These are phyloP conservation scores for Sebastes wilsoni DNA, from an alignment of 2,797 vertebrate species.

Conservation along the genomic window DNA sequence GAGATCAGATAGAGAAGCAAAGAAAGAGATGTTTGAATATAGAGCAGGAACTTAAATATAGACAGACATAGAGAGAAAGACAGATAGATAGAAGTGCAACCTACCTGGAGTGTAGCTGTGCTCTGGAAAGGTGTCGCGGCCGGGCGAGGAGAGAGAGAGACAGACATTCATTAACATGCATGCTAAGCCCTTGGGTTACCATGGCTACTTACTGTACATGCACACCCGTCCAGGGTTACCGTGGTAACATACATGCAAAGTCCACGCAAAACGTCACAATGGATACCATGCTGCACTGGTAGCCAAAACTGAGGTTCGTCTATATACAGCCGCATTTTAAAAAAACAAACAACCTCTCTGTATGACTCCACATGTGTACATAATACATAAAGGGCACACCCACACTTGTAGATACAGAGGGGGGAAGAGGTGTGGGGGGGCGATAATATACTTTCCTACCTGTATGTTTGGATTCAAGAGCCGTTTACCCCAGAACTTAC, in stretches of 20 bases:
- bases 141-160: slow-evolving; percentile 97
- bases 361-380: slow-evolving; percentile 33
- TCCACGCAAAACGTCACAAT: slow-evolving; percentile 69
- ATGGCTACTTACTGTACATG: slow-evolving; percentile 95
- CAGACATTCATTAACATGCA: slow-evolving; percentile 99
- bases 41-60: slow-evolving; percentile 21
- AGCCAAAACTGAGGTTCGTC: slow-evolving; percentile 60
- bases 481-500: slow-evolving; percentile 84
- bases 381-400: slow-evolving; percentile 24
- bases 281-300: slow-evolving; percentile 74
- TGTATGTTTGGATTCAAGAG: slow-evolving; percentile 79
- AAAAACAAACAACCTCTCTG: slow-evolving; percentile 22
- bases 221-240: slow-evolving; percentile 76
- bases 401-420: slow-evolving; percentile 45
- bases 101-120: slow-evolving; percentile 99
- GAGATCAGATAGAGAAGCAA: slow-evolving; percentile 1
- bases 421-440: slow-evolving; percentile 25
- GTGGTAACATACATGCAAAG: slow-evolving; percentile 75
- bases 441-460: slow-evolving; percentile 79
- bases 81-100: slow-evolving; percentile 81
- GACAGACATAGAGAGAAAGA: slow-evolving; percentile 17
- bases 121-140: slow-evolving; percentile 92
- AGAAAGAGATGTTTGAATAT: slow-evolving; percentile 21
- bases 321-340: slow-evolving; percentile 13
- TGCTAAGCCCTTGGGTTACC: slow-evolving; percentile 91